Percentiles rank a stretch among this genome's conserved stretches.
phyloP scores from a whole-genome alignment of 2,797 vertebrate genomes.

The Micromesistius poutassou region DNA sequence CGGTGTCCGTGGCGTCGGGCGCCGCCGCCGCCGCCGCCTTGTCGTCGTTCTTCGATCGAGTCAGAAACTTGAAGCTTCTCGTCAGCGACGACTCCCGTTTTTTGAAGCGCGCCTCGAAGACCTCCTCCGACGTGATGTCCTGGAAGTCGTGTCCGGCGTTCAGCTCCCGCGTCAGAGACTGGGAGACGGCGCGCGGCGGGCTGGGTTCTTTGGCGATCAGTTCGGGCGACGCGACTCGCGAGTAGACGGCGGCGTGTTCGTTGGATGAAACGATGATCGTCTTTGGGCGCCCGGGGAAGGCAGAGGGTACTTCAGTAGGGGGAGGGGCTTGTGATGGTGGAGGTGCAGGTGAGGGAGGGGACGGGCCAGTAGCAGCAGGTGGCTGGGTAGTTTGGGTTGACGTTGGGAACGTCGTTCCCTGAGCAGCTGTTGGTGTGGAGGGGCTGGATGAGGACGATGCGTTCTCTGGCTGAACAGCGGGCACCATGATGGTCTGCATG shows the following conservation, averaged over 20 bases:
- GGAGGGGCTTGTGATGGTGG: constrained; percentile 23
- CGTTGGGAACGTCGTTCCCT: constrained; percentile 7
- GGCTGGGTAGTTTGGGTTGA: constrained; percentile 20
- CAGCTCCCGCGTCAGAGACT: constrained; percentile 48
- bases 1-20: constrained; percentile 51
- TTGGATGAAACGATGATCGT: constrained; percentile 50
- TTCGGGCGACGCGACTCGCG: constrained; percentile 78
- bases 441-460: constrained; percentile 36
- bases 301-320: constrained; percentile 31
- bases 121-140: constrained; percentile 89
- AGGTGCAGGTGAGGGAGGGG: background rate
- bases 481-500: constrained; percentile 87
- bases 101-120: constrained; percentile 95
- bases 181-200: constrained; percentile 57
- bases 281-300: constrained; percentile 42
- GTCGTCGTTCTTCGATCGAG: constrained; percentile 85
- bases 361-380: constrained; percentile 20
- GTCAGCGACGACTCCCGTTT: constrained; percentile 87
- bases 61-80: constrained; percentile 85
- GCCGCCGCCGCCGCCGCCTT: constrained; percentile 56
- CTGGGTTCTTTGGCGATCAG: constrained; percentile 70
- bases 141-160: constrained; percentile 67
- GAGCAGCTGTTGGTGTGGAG: constrained; percentile 39
- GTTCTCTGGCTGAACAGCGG: constrained; percentile 42
- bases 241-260: constrained; percentile 78